These are phyloP conservation scores for Cheiracanthium punctorium DNA, from an alignment of 2,888 invertebrate species.

Conservation along the genomic window DNA sequence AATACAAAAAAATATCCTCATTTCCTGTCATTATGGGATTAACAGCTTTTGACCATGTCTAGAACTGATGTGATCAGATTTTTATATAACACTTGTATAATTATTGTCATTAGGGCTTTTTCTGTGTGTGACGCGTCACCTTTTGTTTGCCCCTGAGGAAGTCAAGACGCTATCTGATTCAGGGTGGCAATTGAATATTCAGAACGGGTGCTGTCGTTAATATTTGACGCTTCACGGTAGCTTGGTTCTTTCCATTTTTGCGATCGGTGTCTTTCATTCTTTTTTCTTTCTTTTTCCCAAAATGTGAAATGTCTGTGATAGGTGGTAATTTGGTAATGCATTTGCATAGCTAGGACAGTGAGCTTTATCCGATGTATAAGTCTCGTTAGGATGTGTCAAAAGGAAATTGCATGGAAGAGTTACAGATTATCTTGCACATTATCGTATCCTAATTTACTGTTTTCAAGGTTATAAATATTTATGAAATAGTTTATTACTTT, in stretches of 20 bases:
- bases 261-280: background rate
- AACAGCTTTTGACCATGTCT: constrained; percentile 15
- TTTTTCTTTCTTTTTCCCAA: background rate
- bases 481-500: no score
- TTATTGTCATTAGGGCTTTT: constrained; percentile 1
- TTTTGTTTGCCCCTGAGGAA: constrained; percentile 21
- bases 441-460: no score
- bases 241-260: background rate
- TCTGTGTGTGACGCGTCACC: background rate
- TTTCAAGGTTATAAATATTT: no score
- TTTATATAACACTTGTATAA: constrained; percentile 17
- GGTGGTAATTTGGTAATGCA: constrained; percentile 6
- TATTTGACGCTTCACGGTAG: constrained; percentile 1
- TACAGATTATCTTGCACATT: no score
- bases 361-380: no score
- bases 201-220: background rate
- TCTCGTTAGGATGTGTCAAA: no score
- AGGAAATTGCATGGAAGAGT: no score
- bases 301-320: constrained; percentile 1
- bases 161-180: constrained; percentile 7
- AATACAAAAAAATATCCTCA: constrained; percentile 19
- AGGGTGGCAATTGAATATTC: constrained; percentile 8
- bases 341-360: background rate
- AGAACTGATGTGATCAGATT: constrained; percentile 43
- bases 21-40: constrained; percentile 66